Evolutionary conservation across 2,113 vertebrate genomes (phyloP).

Genomic region (Melanocharis versteri): DNA sequence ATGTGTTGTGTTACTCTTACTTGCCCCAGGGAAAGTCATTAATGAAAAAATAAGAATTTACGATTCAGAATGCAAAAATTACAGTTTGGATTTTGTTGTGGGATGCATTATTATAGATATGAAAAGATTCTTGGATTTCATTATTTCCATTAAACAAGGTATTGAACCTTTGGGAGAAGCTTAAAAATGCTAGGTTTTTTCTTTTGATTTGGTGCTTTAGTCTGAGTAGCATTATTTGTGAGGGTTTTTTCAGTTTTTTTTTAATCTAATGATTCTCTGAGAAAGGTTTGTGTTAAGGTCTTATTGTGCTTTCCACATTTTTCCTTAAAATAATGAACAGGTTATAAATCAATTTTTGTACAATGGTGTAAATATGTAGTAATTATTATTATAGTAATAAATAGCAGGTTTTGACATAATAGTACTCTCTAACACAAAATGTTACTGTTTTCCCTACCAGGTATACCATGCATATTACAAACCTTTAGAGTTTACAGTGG

Average conservation of each 20-base stretch:
- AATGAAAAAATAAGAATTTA: not conserved
- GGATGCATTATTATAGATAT: not conserved
- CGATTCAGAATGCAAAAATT: not conserved
- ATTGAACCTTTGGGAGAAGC: not conserved
- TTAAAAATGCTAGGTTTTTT: not conserved
- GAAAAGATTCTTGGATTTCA: not conserved
- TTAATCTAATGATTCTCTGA: not conserved
- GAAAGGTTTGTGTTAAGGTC: not conserved
- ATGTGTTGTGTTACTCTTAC: not conserved
- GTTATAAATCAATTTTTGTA: not conserved
- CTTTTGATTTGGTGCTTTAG: not conserved
- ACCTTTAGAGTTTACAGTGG: conserved; percentile 89
- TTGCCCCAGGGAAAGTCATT: not conserved
- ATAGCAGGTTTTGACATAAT: not conserved
- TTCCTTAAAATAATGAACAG: not conserved
- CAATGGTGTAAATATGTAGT: not conserved
- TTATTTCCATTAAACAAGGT: not conserved
- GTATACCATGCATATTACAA: conserved; percentile 94
- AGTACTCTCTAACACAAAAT: not conserved
- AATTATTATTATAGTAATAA: not conserved
- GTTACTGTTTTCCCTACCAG: conserved; percentile 60
- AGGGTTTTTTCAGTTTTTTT: not conserved
- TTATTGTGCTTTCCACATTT: not conserved
- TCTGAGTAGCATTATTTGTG: not conserved
- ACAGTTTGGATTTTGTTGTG: not conserved